Conservation (phyloP, 2,113 vertebrate genomes). For the Xenotilapia flavipinnis region DNA sequence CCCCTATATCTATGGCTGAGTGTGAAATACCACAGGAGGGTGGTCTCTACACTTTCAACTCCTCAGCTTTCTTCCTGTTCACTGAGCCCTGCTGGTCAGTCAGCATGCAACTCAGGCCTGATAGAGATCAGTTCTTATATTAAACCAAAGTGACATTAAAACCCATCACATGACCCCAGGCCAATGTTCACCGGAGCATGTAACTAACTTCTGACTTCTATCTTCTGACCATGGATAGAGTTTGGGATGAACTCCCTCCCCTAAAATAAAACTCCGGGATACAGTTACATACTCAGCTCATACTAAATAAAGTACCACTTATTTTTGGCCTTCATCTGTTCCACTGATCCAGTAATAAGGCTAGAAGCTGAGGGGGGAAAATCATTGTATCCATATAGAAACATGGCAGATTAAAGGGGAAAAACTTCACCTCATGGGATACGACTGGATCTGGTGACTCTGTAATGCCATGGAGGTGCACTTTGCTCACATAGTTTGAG, state of each 20-base stretch:
- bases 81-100: slow-evolving; percentile 47
- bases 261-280: slow-evolving; percentile 75
- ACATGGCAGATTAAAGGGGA: background rate
- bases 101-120: slow-evolving; percentile 29
- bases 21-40: slow-evolving; percentile 62
- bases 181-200: slow-evolving; percentile 13
- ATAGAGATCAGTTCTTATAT: slow-evolving; percentile 60
- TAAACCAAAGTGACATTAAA: slow-evolving; percentile 69
- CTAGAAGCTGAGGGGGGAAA: background rate
- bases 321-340: slow-evolving; percentile 70
- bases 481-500: background rate
- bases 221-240: slow-evolving; percentile 59
- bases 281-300: slow-evolving; percentile 72
- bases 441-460: background rate
- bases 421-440: background rate
- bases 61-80: slow-evolving; percentile 40
- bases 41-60: slow-evolving; percentile 60
- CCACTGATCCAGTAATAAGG: slow-evolving; percentile 64
- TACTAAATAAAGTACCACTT: slow-evolving; percentile 70
- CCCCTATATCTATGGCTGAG: slow-evolving; percentile 48
- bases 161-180: slow-evolving; percentile 56
- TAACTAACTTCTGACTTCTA: slow-evolving; percentile 40
- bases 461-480: background rate
- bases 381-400: slow-evolving; percentile 1
- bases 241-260: slow-evolving; percentile 56